Percentiles rank a stretch among this genome's conserved stretches.
These are phyloP conservation scores for Arge pagana DNA, from an alignment of 2,888 invertebrate species.

Conservation along the genomic window DNA sequence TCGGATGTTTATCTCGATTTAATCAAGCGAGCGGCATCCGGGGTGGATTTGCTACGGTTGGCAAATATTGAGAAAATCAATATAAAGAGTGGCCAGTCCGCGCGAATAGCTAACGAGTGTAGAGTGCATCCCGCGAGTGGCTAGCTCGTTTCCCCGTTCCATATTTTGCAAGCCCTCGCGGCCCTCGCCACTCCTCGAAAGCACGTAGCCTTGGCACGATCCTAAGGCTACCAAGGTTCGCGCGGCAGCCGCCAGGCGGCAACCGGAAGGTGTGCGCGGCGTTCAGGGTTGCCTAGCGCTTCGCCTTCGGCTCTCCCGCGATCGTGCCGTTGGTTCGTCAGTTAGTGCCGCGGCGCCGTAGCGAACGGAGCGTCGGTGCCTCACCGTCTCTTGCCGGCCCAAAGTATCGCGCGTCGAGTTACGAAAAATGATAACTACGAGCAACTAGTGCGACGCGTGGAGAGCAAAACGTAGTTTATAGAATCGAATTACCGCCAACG, in stretches of 20 bases:
- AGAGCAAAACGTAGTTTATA: no score
- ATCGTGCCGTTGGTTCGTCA: constrained; percentile 47
- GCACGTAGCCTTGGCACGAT: neutral
- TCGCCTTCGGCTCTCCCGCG: constrained; percentile 19
- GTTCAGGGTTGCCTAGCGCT: constrained; percentile 9
- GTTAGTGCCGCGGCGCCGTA: constrained; percentile 57
- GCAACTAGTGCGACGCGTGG: no score
- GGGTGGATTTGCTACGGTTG: neutral
- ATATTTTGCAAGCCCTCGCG: constrained; percentile 26
- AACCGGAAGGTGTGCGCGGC: constrained; percentile 26
- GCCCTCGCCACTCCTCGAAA: constrained; percentile 13
- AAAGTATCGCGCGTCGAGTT: neutral
- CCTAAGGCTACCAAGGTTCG: constrained; percentile 26
- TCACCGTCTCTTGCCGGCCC: neutral
- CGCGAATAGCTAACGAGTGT: constrained; percentile 49
- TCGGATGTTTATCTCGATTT: constrained; percentile 14
- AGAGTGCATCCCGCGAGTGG: constrained; percentile 38
- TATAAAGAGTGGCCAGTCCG: constrained; percentile 20
- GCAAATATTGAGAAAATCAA: constrained; percentile 11
- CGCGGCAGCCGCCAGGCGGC: constrained; percentile 44
- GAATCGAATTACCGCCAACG: no score
- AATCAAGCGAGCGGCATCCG: constrained; percentile 3
- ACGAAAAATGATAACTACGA: no score
- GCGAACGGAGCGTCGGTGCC: constrained; percentile 23
- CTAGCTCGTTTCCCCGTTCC: neutral